Base-by-base conservation (phyloP, 2,113 vertebrate species). In the Apus apus region DNA sequence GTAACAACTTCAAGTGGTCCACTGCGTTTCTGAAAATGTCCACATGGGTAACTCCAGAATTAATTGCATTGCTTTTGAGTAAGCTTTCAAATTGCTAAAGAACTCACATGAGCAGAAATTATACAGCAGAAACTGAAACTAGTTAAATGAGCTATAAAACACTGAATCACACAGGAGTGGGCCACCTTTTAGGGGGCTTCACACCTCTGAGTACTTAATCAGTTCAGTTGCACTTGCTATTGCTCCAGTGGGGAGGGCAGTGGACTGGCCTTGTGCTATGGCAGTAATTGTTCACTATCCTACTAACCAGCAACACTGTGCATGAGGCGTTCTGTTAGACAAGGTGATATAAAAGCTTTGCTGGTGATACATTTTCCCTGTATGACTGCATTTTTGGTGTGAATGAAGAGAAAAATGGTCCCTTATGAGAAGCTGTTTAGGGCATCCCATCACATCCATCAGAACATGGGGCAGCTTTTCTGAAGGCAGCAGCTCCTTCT, bases 111-210 rank as follows among this genome's bases (percentile, higher is more conserved):
- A 68, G 62, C 70, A 89, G 80, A 78, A 85, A 65, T 94, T 82
- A 78, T 27, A 68, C 23, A 78, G 61, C 68, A 75, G 68, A 89
- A 95, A 92, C 5, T 50, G 43, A 86, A 94, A 60, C 60, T 53
- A 53, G 56, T 95, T 96, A 93, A 88, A 84, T 81, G 76, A 93
- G 57, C 79, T 90, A 75, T 94, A 91, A 97, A 96, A 61, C 45
- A 65, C n/a, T 57, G 57, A 85, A 85, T 85, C 62, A 32, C 36
- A 34, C 34, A 61, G 70, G 38, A 84, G 5, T 57, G 78, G 45
- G 23, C 16, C 40, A 40, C 81, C 66, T 82, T 95, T 95, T 89
- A 87, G 87, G 89, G n/a, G 58, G n/a, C 62, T 92, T 94, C 87
- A 91, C 89, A 89, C 87, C 54, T 87, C 77, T 96, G 73, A 94